Conservation (phyloP, 2,113 vertebrate genomes). For the Triplophysa dalaica region DNA sequence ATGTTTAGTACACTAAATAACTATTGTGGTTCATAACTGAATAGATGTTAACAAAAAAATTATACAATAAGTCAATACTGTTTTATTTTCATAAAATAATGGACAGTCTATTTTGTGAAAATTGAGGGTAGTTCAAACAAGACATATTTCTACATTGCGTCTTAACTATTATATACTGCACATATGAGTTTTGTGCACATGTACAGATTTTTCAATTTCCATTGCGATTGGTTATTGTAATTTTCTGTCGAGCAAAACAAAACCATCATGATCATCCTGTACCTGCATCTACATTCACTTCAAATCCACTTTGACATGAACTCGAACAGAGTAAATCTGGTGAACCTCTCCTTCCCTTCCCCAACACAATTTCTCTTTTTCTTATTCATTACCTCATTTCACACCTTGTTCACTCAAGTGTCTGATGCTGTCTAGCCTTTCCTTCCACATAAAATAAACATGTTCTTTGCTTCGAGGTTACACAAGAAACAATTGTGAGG, state of each 20-base stretch:
- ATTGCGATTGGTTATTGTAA: no score
- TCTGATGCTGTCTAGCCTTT: neutral
- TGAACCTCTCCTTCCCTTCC: neutral
- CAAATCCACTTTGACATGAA: neutral
- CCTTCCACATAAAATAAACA: constrained; percentile 34
- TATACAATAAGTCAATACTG: neutral
- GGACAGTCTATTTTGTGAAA: no score
- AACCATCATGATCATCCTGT: no score
- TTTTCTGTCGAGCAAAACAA: no score
- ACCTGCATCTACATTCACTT: no score
- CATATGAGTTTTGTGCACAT: no score
- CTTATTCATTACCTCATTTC: neutral
- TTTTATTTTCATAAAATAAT: no score
- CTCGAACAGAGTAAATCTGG: constrained; percentile 1
- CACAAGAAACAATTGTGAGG: neutral
- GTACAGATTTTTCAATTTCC: no score
- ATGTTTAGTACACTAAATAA: no score
- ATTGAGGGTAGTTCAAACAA: no score
- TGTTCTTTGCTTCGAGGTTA: constrained; percentile 9
- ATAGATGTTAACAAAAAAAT: neutral
- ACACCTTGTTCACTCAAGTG: neutral
- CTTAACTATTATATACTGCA: no score
- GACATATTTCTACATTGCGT: no score
- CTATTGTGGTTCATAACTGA: neutral
- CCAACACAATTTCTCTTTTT: neutral